Conservation (phyloP, 2,113 vertebrate species). For the Peromyscus leucopus region DNA sequence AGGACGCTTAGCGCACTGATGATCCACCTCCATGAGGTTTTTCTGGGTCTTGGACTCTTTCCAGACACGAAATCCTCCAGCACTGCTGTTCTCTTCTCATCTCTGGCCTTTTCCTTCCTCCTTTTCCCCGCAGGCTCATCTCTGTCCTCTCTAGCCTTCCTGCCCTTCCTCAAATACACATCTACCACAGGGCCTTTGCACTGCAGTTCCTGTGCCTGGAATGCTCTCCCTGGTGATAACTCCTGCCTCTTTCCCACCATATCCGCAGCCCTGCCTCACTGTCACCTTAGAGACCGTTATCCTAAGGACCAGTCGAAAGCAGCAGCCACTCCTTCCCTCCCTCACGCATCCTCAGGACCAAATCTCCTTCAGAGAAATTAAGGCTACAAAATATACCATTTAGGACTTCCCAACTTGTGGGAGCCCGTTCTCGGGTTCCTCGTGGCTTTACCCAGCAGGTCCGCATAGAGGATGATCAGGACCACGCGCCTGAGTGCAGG, state of each 20-base stretch:
- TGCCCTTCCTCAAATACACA: background rate
- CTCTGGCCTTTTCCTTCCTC: background rate
- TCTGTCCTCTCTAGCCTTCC: background rate
- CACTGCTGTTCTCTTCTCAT: background rate
- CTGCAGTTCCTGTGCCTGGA: background rate
- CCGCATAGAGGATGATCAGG: no score
- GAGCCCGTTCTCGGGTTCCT: no score
- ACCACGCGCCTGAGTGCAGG: no score
- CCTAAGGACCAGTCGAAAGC: background rate
- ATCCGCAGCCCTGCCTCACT: background rate
- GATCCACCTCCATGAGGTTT: background rate
- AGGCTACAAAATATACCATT: fast-evolving
- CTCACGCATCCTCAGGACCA: background rate
- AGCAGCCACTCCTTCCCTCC: background rate
- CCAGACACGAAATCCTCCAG: background rate
- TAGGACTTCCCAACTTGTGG: background rate
- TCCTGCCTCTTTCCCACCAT: background rate
- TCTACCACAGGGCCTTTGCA: constrained; percentile 27
- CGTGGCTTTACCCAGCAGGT: no score
- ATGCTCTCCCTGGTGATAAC: background rate
- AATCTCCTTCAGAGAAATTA: background rate
- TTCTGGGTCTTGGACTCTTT: background rate
- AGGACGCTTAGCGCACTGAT: background rate
- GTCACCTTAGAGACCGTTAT: background rate
- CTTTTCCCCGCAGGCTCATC: background rate